Evolutionary conservation across 2,113 vertebrate species (phyloP).

Genomic region (Lophura nycthemera): DNA sequence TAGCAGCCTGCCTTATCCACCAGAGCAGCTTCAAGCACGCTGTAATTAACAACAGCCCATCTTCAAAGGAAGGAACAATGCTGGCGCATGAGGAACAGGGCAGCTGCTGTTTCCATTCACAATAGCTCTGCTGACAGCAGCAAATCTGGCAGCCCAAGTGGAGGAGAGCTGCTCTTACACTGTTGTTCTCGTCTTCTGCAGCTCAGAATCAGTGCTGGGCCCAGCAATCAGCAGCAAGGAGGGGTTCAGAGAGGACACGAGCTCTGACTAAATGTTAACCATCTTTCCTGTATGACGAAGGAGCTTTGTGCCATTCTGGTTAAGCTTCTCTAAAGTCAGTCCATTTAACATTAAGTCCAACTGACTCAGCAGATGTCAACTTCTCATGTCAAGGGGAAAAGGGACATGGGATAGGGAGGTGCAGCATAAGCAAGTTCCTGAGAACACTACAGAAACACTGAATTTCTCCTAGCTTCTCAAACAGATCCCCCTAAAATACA

Average conservation of each 20-base stretch:
- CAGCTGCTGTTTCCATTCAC: constrained; percentile 13
- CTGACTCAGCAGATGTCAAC: neutral
- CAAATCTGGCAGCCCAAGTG: neutral
- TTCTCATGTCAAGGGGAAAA: neutral
- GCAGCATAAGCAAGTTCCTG: neutral
- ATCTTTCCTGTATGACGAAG: neutral
- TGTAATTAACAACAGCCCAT: constrained; percentile 37
- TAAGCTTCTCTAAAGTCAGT: neutral
- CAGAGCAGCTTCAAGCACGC: neutral
- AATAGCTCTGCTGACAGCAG: constrained; percentile 37
- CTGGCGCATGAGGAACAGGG: constrained; percentile 17
- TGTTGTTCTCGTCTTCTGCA: neutral
- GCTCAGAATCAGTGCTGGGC: neutral
- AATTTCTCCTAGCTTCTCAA: neutral
- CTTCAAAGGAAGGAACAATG: neutral
- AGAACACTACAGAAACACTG: neutral
- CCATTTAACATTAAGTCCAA: neutral
- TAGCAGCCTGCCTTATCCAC: constrained; percentile 2
- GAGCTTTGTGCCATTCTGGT: neutral
- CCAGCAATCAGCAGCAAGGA: neutral
- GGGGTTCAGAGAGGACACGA: neutral
- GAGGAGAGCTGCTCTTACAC: neutral
- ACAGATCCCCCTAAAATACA: neutral
- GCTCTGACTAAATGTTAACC: neutral
- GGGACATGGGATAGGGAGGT: neutral